phyloP scores from a whole-genome alignment of 1,140 invertebrate genomes.

The Amphibalanus amphitrite region DNA sequence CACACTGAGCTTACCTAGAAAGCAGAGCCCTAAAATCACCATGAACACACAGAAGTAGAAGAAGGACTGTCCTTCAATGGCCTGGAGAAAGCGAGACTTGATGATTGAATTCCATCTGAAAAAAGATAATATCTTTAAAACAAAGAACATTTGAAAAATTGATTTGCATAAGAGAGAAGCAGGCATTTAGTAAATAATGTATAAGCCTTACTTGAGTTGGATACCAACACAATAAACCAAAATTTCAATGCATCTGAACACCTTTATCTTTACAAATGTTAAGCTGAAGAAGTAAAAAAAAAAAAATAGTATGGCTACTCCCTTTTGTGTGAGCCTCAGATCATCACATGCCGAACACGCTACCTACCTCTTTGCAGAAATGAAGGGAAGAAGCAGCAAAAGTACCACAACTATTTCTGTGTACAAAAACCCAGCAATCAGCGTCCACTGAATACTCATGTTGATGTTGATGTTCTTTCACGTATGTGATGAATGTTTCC shows the following conservation, averaged over 20 bases:
- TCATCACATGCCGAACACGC: slow-evolving; percentile 4
- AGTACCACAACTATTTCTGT: slow-evolving; percentile 69
- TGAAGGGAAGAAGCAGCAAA: slow-evolving; percentile 66
- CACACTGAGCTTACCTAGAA: no score
- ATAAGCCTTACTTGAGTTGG: no score
- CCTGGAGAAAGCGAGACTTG: slow-evolving; percentile 72
- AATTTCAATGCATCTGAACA: background rate
- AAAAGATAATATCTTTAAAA: slow-evolving; percentile 17
- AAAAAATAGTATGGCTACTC: background rate
- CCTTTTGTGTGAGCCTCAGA: background rate
- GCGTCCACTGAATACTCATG: slow-evolving; percentile 94
- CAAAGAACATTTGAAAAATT: slow-evolving; percentile 12
- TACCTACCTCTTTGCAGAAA: slow-evolving; percentile 47
- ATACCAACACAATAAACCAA: background rate
- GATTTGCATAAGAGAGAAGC: background rate
- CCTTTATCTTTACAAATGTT: slow-evolving; percentile 4
- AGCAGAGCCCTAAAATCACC: slow-evolving; percentile 32
- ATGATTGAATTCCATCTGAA: slow-evolving; percentile 81
- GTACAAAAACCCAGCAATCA: slow-evolving; percentile 82
- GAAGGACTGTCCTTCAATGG: slow-evolving; percentile 58
- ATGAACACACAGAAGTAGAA: slow-evolving; percentile 75
- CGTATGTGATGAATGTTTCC: no score
- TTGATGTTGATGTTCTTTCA: no score
- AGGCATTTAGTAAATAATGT: no score
- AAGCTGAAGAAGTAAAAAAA: background rate